Evolutionary conservation across 2,113 vertebrate species (phyloP).

Genomic region (Otis tarda): DNA sequence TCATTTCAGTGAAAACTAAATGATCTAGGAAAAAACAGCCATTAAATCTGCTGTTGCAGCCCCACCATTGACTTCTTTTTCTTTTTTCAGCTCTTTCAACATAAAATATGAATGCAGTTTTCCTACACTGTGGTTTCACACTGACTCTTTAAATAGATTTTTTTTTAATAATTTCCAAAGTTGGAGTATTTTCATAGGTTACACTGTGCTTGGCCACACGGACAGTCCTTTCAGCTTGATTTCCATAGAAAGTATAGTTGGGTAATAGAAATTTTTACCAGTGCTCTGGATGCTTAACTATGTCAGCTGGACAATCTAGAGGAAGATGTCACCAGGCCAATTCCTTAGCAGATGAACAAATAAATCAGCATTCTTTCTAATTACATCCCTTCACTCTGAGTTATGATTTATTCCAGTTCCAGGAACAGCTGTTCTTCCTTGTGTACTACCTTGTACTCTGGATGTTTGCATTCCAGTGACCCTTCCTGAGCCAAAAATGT

Average conservation of each 20-base stretch:
- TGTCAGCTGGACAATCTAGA: not conserved
- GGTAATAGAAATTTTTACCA: not conserved
- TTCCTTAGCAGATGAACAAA: not conserved
- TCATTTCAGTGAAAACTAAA: not conserved
- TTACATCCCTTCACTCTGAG: not conserved
- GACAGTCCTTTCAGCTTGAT: not conserved
- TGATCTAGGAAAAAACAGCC: not conserved
- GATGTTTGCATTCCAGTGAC: not conserved
- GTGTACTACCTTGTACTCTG: not conserved
- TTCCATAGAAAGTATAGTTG: not conserved
- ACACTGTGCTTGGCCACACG: not conserved
- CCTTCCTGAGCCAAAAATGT: not conserved
- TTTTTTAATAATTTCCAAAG: not conserved
- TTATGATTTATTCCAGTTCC: not conserved
- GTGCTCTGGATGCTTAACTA: not conserved
- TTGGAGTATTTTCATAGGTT: not conserved
- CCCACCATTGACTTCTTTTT: not conserved
- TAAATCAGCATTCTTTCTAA: not conserved
- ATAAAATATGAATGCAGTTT: not conserved
- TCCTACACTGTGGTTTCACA: not conserved
- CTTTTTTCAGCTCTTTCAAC: not conserved
- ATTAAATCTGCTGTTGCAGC: not conserved
- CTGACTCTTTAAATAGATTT: not conserved
- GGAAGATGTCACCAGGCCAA: not conserved
- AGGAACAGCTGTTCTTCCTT: not conserved